Evolutionary conservation across 2,113 vertebrate species (phyloP).

Genomic region (Loxodonta africana): DNA sequence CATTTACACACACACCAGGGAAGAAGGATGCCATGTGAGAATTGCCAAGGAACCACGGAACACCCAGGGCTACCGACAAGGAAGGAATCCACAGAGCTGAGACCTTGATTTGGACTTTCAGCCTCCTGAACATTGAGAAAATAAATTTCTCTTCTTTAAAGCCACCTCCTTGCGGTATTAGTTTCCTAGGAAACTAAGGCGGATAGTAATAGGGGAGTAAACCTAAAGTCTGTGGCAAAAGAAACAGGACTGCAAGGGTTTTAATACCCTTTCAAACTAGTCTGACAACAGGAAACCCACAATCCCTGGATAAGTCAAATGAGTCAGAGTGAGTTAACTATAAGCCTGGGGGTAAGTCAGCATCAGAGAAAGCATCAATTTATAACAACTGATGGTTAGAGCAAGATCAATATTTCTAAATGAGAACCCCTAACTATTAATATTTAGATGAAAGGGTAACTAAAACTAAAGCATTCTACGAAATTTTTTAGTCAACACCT

Average conservation of each 20-base stretch:
- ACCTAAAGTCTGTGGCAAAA: background rate
- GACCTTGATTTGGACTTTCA: background rate
- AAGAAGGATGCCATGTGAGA: too few species aligned
- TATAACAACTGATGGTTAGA: background rate
- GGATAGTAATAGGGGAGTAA: background rate
- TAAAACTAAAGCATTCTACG: conserved; percentile 41
- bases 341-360: background rate
- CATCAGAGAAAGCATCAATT: conserved; percentile 3
- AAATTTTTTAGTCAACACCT: conserved; percentile 6
- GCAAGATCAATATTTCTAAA: conserved; percentile 1
- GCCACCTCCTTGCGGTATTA: background rate
- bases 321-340: conserved; percentile 15
- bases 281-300: background rate
- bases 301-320: background rate
- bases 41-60: too few species aligned
- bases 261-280: background rate
- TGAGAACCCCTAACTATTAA: background rate
- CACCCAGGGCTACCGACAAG: too few species aligned
- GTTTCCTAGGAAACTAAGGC: background rate
- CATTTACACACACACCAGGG: too few species aligned
- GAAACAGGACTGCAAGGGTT: background rate
- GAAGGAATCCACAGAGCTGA: background rate
- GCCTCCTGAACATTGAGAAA: background rate
- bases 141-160: background rate
- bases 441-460: background rate